A percentile compares a stretch with the other conserved stretches of the same genome.
Evolutionary conservation across 2,888 invertebrate genomes (phyloP).

Genomic region (Meteorus cinctellus): DNA sequence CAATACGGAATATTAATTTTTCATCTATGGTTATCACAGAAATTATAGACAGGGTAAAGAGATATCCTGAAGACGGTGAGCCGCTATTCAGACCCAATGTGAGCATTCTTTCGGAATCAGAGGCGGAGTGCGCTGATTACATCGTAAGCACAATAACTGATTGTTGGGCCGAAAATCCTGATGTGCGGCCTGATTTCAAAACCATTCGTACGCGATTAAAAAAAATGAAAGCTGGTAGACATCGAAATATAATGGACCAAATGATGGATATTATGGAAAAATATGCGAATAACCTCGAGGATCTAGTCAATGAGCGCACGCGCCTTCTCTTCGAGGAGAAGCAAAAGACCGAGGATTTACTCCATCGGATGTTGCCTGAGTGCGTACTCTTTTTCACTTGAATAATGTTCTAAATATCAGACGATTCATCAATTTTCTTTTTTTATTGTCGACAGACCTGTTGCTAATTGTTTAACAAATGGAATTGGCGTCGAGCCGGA

Average conservation of each 20-base stretch:
- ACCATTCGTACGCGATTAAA: constrained; percentile 86
- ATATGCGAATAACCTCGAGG: constrained; percentile 95
- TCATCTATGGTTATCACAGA: constrained; percentile 75
- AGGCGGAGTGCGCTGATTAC: constrained; percentile 86
- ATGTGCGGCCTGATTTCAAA: constrained; percentile 88
- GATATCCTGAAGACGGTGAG: constrained; percentile 80
- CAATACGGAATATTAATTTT: constrained; percentile 46
- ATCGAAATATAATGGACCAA: constrained; percentile 95
- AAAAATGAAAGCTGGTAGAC: constrained; percentile 91
- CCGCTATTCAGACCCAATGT: constrained; percentile 87
- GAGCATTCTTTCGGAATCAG: constrained; percentile 81
- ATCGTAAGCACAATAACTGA: constrained; percentile 88
- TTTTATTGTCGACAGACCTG: constrained; percentile 80
- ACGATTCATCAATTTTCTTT: constrained; percentile 30
- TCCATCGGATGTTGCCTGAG: constrained; percentile 96
- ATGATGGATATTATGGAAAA: constrained; percentile 99
- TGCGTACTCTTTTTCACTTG: constrained; percentile 72
- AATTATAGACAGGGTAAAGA: constrained; percentile 88
- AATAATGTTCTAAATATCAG: constrained; percentile 16
- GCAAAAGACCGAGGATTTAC: constrained; percentile 92
- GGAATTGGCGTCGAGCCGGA: constrained; percentile 95
- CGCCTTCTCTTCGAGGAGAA: constrained; percentile 92
- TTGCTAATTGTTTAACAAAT: constrained; percentile 89
- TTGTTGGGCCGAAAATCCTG: constrained; percentile 93
- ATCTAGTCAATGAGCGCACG: constrained; percentile 93